Conservation (phyloP, 1,140 invertebrate genomes). For the Trachymyrmex cornetzi region DNA sequence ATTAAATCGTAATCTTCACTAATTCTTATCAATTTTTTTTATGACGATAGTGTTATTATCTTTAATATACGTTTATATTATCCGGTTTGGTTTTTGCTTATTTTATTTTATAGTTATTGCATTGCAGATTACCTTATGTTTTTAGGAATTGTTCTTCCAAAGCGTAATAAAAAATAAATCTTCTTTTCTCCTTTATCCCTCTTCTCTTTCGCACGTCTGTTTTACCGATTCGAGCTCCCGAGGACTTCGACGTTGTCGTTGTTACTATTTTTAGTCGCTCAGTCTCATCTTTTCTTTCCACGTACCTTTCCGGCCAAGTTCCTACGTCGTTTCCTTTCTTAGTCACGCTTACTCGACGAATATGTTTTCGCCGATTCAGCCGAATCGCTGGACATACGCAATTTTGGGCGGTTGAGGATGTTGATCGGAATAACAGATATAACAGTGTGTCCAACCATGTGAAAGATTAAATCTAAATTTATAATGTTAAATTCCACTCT, state of each 20-base stretch:
- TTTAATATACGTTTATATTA: neutral
- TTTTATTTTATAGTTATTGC: neutral
- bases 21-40: neutral
- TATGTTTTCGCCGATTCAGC: slow-evolving; percentile 39
- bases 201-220: neutral
- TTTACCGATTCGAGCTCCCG: slow-evolving; percentile 38
- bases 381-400: slow-evolving; percentile 3
- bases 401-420: slow-evolving; percentile 6
- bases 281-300: slow-evolving; percentile 51
- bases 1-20: neutral
- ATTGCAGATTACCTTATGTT: neutral
- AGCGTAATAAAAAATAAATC: neutral
- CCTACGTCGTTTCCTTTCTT: slow-evolving; percentile 45
- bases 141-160: neutral
- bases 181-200: neutral
- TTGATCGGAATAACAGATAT: neutral
- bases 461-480: slow-evolving; percentile 16
- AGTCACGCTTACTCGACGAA: slow-evolving; percentile 42
- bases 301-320: slow-evolving; percentile 53
- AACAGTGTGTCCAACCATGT: neutral
- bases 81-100: neutral
- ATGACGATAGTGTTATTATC: neutral
- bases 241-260: slow-evolving; percentile 45
- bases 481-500: neutral
- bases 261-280: slow-evolving; percentile 65